Evolutionary conservation across 2,888 invertebrate species (phyloP).

Genomic region (Hybos culiciformis): DNA sequence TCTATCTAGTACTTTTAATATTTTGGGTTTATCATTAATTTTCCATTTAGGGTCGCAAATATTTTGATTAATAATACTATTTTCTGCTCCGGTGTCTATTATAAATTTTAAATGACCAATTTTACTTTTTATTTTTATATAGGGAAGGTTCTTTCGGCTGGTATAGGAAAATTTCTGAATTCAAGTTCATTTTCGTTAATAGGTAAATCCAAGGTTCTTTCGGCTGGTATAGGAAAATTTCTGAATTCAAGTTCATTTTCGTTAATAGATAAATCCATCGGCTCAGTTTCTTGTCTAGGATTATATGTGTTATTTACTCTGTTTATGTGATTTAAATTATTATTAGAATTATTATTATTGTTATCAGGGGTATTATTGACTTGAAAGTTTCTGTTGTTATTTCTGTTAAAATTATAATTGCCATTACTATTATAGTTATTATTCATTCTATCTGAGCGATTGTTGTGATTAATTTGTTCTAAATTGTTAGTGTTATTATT

Average conservation of each 20-base stretch:
- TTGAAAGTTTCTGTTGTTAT: not conserved
- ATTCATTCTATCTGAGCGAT: too few species aligned
- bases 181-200: not conserved
- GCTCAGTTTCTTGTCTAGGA: too few species aligned
- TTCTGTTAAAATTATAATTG: not conserved
- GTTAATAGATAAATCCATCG: too few species aligned
- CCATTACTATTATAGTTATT: too few species aligned
- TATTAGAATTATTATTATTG: not conserved
- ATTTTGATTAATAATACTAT: conserved; percentile 6
- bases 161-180: conserved; percentile 3
- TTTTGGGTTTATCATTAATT: conserved; percentile 1
- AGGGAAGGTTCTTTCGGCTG: too few species aligned
- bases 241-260: too few species aligned
- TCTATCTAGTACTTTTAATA: not conserved
- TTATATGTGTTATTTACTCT: not conserved
- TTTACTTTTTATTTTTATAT: not conserved
- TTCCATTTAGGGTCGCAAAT: conserved; percentile 5
- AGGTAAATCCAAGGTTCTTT: conserved; percentile 4
- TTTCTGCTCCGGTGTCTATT: conserved; percentile 5
- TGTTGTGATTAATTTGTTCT: too few species aligned
- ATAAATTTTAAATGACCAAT: conserved; percentile 1
- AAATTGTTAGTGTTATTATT: not conserved
- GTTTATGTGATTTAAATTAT: not conserved
- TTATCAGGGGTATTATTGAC: not conserved
- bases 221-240: not conserved